phyloP scores from a whole-genome alignment of 2,113 vertebrate species.

The Perca schrenkii region DNA sequence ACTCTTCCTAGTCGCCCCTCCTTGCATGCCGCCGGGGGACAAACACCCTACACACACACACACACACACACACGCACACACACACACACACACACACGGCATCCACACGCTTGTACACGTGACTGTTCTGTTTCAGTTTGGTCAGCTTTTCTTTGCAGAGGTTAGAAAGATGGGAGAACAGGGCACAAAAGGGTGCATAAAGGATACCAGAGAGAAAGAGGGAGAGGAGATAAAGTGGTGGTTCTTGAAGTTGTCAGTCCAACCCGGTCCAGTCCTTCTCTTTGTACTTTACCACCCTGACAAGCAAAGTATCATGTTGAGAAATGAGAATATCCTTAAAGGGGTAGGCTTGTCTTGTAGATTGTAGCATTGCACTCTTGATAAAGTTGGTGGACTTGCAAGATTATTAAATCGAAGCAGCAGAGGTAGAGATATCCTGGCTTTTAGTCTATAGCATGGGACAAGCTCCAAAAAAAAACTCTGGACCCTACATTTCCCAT shows the following conservation, averaged over 20 bases:
- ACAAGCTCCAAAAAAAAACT: not conserved
- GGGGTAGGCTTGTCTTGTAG: not conserved
- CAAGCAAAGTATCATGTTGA: not conserved
- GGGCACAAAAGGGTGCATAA: constrained; percentile 1
- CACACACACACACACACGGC: constrained; percentile 25
- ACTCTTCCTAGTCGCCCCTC: constrained; percentile 44
- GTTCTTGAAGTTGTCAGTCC: not conserved
- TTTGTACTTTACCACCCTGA: not conserved
- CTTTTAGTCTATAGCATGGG: not conserved
- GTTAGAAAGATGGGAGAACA: constrained; percentile 8
- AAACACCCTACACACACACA: constrained; percentile 43
- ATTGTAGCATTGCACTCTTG: not conserved
- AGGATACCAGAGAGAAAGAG: not conserved
- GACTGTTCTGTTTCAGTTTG: constrained; percentile 49
- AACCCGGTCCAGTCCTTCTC: not conserved
- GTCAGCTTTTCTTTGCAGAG: constrained; percentile 56
- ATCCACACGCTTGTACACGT: constrained; percentile 25
- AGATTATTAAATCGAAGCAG: not conserved
- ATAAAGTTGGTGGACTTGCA: not conserved
- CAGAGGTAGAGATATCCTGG: constrained; percentile 5
- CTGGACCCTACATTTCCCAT: not conserved
- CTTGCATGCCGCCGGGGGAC: constrained; percentile 54
- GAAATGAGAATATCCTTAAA: constrained; percentile 15
- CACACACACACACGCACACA: constrained; percentile 28
- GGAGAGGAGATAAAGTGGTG: not conserved